phyloP scores from a whole-genome alignment of 37 sponge, comb jelly and placozoan genomes.

The Amphimedon queenslandica region DNA sequence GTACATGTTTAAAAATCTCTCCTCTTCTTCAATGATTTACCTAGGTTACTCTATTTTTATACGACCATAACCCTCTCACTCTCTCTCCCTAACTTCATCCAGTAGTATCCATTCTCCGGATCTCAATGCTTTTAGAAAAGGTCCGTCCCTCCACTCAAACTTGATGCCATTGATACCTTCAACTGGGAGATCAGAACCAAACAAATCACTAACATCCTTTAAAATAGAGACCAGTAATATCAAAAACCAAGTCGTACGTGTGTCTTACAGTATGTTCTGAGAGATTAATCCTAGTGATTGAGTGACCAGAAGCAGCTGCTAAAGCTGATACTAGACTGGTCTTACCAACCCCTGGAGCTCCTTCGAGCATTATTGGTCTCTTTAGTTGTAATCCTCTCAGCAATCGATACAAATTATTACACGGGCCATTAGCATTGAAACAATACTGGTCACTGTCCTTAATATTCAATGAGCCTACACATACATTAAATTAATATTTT shows the following conservation, averaged over 20 bases:
- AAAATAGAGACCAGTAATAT: background rate
- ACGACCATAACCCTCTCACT: background rate
- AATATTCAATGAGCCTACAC: background rate
- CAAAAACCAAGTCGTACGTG: background rate
- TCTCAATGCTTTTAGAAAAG: conserved; percentile 89
- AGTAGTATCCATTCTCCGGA: conserved; percentile 89
- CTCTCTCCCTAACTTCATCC: conserved; percentile 72
- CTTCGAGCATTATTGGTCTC: conserved; percentile 90
- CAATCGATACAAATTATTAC: conserved; percentile 65
- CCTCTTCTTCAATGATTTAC: background rate
- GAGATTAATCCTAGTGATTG: conserved; percentile 83
- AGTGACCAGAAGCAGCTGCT: conserved; percentile 76
- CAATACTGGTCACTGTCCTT: conserved; percentile 11
- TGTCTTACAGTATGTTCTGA: conserved; percentile 94
- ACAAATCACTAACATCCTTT: conserved; percentile 94
- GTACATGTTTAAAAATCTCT: too few relatives aligned
- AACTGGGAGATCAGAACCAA: conserved; percentile 94
- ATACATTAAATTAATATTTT: background rate
- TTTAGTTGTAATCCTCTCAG: conserved; percentile 86
- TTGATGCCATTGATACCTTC: conserved; percentile 65
- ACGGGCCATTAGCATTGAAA: conserved; percentile 60
- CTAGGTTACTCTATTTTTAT: background rate
- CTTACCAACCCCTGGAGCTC: conserved; percentile 97
- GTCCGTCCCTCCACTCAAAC: conserved; percentile 97
- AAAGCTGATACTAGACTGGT: conserved; percentile 88